Conservation (phyloP, 2,797 vertebrate genomes). For the Neoniphon sammara region DNA sequence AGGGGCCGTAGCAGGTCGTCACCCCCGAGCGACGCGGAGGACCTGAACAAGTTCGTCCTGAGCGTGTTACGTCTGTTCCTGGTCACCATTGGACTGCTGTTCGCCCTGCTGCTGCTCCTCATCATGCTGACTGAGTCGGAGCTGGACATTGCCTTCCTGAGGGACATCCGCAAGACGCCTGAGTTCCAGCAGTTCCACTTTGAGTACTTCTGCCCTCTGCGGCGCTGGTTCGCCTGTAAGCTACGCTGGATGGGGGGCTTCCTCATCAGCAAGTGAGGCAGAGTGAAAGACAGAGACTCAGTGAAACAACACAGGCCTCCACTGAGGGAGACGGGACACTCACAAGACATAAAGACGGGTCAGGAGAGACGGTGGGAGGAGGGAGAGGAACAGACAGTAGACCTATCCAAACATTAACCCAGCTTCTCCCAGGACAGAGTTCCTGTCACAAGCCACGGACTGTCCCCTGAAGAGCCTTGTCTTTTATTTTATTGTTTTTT, state of each 20-base stretch:
- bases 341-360: not conserved
- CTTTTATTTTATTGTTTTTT: constrained; percentile 47
- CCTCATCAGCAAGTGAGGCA: constrained; percentile 84
- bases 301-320: constrained; percentile 32
- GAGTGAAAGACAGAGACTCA: constrained; percentile 17
- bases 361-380: constrained; percentile 10
- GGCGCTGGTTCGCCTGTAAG: constrained; percentile 98
- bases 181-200: constrained; percentile 99
- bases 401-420: constrained; percentile 71
- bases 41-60: constrained; percentile 94
- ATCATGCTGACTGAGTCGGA: constrained; percentile 97
- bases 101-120: constrained; percentile 94
- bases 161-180: constrained; percentile 96
- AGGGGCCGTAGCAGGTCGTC: constrained; percentile 86
- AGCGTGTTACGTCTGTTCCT: constrained; percentile 94
- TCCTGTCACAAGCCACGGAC: constrained; percentile 66
- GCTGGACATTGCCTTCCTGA: constrained; percentile 97
- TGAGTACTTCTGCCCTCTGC: constrained; percentile 98
- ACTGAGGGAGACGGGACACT: constrained; percentile 33
- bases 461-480: constrained; percentile 46
- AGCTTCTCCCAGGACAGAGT: constrained; percentile 77
- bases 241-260: constrained; percentile 90
- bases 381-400: constrained; percentile 28
- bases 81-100: constrained; percentile 94
- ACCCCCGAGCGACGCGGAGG: constrained; percentile 87